Evolutionary conservation across 2,797 vertebrate species (phyloP), one percentile per base, ranked within the genome.

Genomic region (Arnoldichthys spilopterus): DNA sequence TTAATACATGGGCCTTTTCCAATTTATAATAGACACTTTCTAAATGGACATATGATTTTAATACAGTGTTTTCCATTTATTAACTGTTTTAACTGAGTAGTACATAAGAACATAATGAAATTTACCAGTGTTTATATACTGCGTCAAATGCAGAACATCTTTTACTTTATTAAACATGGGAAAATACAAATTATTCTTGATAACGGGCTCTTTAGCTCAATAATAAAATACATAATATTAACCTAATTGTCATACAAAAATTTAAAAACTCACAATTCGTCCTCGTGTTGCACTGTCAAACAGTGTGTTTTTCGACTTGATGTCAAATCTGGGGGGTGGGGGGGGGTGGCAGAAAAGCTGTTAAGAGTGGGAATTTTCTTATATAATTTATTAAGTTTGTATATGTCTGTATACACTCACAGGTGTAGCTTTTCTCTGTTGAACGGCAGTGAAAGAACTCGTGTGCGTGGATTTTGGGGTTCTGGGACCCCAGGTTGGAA

Each of bases 221-320:
- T 26, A 22, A 13, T 66, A 22, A 66, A 24, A 45, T 37, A n/a
- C 4, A 30, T 43, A n/a, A 0, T 22, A 15, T 9, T 15, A 26
- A 0, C 15, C 15, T 56, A 34, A 47, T 47, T 12, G 32, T 53
- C 11, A 30, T 30, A 28, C 30, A 43, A 54, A 62, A 45, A 43
- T 4, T 24, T 24, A 72, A 0, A 37, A 40, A 96, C 98, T 97
- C 90, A 99, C 98, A 90, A 99, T 98, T 91, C 96, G 92, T 87
- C 97, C 98, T 66, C 98, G 95, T 1, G 96, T 98, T 47, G 96
- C 95, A 6, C 93, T 98, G 86, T 98, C 95, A 89, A 99, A 99
- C 89, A 99, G 91, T 0, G 94, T 95, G 51, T 97, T 96, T 88
- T 95, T 96, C 47, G 97, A 95, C 81, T 94, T 95, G 88, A 99